These are phyloP conservation scores for Hypanus sabinus DNA, from an alignment of 2,113 vertebrate species.

Conservation along the genomic window DNA sequence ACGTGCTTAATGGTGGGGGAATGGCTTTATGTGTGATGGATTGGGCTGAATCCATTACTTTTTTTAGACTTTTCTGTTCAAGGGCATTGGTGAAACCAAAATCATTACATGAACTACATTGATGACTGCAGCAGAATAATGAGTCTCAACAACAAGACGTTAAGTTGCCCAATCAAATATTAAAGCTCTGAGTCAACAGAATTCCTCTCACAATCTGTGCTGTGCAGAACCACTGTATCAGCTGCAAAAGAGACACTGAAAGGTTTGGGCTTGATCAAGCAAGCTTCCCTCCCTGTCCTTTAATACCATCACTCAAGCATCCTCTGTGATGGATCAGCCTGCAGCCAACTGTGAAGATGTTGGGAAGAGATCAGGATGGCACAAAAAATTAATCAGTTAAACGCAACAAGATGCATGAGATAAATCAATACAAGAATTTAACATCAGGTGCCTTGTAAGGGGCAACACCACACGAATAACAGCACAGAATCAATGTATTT, in stretches of 20 bases:
- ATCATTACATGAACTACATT: neutral
- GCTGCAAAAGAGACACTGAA: neutral
- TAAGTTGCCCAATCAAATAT: neutral
- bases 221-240: neutral
- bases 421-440: constrained; percentile 19
- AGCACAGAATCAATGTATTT: neutral
- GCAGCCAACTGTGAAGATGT: neutral
- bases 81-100: no score
- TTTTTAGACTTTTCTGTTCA: no score
- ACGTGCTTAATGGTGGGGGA: no score
- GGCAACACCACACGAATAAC: neutral
- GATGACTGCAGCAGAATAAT: neutral
- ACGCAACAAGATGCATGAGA: neutral
- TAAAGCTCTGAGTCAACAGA: neutral
- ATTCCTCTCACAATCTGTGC: neutral
- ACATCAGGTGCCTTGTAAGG: neutral
- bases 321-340: neutral
- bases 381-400: neutral
- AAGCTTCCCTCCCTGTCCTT: neutral
- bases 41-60: no score
- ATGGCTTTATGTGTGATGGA: no score
- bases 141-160: neutral
- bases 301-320: neutral
- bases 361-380: neutral
- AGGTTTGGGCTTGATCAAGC: neutral